Base-by-base conservation (phyloP, 2,797 vertebrate species). In the Syngnathus acus region DNA sequence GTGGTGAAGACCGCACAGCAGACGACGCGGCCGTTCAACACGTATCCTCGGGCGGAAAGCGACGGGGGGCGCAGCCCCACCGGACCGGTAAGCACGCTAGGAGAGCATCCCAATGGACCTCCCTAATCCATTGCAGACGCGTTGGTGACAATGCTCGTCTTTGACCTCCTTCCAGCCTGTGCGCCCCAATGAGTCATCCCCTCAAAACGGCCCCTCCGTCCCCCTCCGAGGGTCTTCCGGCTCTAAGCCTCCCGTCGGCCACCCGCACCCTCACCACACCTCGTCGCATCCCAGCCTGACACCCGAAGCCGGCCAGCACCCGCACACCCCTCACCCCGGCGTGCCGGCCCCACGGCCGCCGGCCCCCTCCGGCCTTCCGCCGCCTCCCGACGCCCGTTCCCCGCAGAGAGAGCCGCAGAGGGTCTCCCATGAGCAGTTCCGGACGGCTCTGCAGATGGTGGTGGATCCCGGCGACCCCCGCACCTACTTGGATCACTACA, bases 381-480 rank as follows among this genome's bases (percentile, higher is more conserved):
- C 40, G 1, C 78, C 88, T 0, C 78, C 87, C 0, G 92, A 92
- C 61, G 90, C 89, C 4, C 89, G 89, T 17, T 95, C 94, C 0
- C 94, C 94, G 0, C 94, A 95, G 69, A 87, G 92, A 3, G 95
- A 96, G 59, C 95, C 95, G 0, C 95, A 96, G 69, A 90, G 95
- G 0, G 95, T 98, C 32, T 98, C 96, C n/a, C 96, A 98, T 0
- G 96, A 98, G 89, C 96, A 98, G 86, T 98, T 98, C 80, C 90
- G 95, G 43, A 94, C 95, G 0, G 96, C 96, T 0, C 82, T 98
- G 62, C 95, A 97, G 89, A 93, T 98, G 92, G 96, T 98, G 72
- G 96, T 98, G n/a, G 95, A 98, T 64, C 95, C 94, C 0, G 96
- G 96, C 0, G 95, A 98, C 65, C 96, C 95, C 0, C 89, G 94